Base-by-base conservation (phyloP, 2,797 vertebrate species). In the Molossus molossus region DNA sequence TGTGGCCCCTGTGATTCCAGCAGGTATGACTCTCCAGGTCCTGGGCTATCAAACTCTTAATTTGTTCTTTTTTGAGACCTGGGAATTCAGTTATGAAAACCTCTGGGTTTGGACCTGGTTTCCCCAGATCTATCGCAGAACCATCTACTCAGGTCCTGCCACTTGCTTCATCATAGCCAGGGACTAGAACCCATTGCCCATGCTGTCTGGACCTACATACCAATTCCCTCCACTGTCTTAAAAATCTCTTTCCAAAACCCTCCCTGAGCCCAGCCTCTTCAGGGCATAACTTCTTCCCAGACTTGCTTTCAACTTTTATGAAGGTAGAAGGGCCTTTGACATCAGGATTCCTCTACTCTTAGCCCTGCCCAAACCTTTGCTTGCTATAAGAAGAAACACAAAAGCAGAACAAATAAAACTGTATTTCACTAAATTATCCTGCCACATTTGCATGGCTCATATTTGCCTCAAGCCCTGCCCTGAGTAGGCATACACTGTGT, bases 311-410 rank as follows among this genome's bases (percentile, higher is more conserved):
- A 25, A 84, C 55, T 55, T 92, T 72, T n/a, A 91, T 55, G 79
- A 76, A 95, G 17, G 48, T 64, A 95, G 25, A 64, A 64, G 4
- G 37, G 48, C 37, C 70, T 91, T 86, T 62, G 69, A 93, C 57
- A 73, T 87, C 86, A 76, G 76, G 53, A 77, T 77, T 33, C 48
- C 91, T 70, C 20, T 87, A 9, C 33, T 85, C 27, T 77, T 69
- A 62, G 48, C 58, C 45, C 58, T 76, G 60, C 53, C 69, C 40
- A 95, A 94, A 87, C 57, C 18, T 37, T 67, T 45, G 1, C 64
- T 92, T 70, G 27, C 23, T 77, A 29, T 86, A n/a, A 79, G 87
- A 91, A 57, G 48, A 75, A 90, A 96, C 75, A 50, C 57, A n/a
- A 20, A 79, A 17, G 18, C 40, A 76, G 29, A 81, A 87, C 18